These are phyloP conservation scores for Mungos mungo DNA, from an alignment of 2,113 vertebrate species.

Conservation along the genomic window DNA sequence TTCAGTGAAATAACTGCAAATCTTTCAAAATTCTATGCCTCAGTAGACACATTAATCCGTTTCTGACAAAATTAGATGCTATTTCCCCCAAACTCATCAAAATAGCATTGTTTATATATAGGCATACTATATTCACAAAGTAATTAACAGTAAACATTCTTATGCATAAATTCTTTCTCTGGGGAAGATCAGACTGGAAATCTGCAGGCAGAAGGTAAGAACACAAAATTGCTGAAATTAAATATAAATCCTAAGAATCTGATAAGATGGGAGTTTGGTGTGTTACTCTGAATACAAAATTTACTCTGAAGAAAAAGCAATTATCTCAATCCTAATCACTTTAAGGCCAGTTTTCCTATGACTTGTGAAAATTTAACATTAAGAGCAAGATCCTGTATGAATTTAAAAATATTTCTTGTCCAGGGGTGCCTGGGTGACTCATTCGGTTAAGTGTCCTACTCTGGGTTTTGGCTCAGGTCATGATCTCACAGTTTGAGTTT, in stretches of 20 bases:
- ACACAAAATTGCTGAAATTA: neutral
- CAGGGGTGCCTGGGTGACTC: no score
- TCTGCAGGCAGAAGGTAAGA: neutral
- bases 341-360: neutral
- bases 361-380: neutral
- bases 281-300: neutral
- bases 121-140: neutral
- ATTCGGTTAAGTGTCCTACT: no score
- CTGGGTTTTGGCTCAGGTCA: no score
- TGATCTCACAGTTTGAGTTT: no score
- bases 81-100: neutral
- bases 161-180: neutral
- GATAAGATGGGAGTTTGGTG: neutral
- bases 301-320: neutral
- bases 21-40: slow-evolving; percentile 60
- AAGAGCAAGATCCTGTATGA: neutral
- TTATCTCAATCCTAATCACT: neutral
- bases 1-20: slow-evolving; percentile 49
- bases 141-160: slow-evolving; percentile 24
- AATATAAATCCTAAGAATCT: neutral
- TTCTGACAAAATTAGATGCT: neutral
- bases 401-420: neutral
- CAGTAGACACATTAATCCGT: slow-evolving; percentile 15
- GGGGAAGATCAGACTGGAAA: neutral
- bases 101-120: neutral